Conservation (phyloP, 2,797 vertebrate species). For the Hybognathus amarus region DNA sequence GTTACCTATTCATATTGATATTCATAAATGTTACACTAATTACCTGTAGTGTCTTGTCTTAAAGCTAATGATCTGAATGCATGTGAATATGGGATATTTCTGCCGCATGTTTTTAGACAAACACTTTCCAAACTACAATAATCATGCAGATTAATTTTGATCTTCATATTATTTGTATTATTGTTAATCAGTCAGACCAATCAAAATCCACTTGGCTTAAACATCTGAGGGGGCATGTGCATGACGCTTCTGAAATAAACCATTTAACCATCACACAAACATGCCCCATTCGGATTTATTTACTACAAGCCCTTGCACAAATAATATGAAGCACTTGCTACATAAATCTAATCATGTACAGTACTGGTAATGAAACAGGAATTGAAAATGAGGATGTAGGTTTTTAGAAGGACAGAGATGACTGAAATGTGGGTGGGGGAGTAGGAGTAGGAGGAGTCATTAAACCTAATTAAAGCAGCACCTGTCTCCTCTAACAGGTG, state of each 20-base stretch:
- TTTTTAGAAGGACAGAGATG: slow-evolving; percentile 2
- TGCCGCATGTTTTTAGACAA: not conserved
- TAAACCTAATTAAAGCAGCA: slow-evolving; percentile 18
- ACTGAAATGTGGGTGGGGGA: slow-evolving; percentile 30
- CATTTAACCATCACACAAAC: not conserved
- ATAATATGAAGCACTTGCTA: not conserved
- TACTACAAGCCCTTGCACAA: not conserved
- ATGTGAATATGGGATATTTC: not conserved
- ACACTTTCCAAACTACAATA: not conserved
- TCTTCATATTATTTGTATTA: not conserved
- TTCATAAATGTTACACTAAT: not conserved
- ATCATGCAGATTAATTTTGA: not conserved
- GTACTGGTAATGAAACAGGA: not conserved
- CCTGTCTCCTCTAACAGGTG: slow-evolving; percentile 54
- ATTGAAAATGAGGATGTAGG: not conserved
- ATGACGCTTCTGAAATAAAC: not conserved
- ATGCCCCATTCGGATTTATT: too few relatives aligned
- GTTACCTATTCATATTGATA: not conserved
- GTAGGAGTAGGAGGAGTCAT: not conserved
- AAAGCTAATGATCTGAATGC: not conserved
- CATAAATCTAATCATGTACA: not conserved
- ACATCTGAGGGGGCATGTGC: not conserved
- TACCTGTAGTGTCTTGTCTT: not conserved
- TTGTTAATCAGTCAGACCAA: not conserved
- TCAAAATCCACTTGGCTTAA: not conserved